Evolutionary conservation across 2,113 vertebrate genomes (phyloP).

Genomic region (Pterocles orientalis): DNA sequence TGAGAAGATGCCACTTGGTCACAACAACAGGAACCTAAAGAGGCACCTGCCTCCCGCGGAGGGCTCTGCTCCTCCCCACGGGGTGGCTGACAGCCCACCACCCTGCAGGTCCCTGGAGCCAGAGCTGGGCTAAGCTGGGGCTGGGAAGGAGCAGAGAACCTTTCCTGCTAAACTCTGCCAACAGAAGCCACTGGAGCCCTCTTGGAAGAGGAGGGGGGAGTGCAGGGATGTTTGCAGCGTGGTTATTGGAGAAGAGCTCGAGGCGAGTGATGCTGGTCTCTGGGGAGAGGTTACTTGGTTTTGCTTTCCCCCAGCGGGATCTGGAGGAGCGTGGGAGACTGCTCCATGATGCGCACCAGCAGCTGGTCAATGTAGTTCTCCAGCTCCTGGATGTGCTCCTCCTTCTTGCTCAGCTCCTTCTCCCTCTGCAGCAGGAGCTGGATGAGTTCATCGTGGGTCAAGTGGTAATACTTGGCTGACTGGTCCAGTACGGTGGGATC

Average conservation of each 20-base stretch:
- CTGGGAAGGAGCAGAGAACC: neutral
- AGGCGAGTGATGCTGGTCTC: neutral
- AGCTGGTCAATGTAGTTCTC: constrained; percentile 98
- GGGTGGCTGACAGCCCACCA: neutral
- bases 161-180: neutral
- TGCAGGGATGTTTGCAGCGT: neutral
- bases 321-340: constrained; percentile 92
- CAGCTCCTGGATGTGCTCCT: constrained; percentile 87
- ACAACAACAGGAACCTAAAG: neutral
- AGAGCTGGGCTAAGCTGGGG: neutral
- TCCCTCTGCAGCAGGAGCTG: constrained; percentile 87
- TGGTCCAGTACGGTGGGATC: constrained; percentile 73
- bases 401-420: constrained; percentile 86
- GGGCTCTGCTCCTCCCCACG: constrained; percentile 38
- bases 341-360: constrained; percentile 97
- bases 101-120: constrained; percentile 32
- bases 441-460: constrained; percentile 93
- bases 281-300: constrained; percentile 47
- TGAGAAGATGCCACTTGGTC: neutral
- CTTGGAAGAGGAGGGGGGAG: neutral
- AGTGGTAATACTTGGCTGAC: constrained; percentile 90
- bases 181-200: neutral
- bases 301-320: constrained; percentile 80
- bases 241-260: neutral
- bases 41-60: neutral